Base-by-base conservation (phyloP, 30 jellyfish, hydroid and myxozoan genomes). In the Turritopsis rubra region DNA sequence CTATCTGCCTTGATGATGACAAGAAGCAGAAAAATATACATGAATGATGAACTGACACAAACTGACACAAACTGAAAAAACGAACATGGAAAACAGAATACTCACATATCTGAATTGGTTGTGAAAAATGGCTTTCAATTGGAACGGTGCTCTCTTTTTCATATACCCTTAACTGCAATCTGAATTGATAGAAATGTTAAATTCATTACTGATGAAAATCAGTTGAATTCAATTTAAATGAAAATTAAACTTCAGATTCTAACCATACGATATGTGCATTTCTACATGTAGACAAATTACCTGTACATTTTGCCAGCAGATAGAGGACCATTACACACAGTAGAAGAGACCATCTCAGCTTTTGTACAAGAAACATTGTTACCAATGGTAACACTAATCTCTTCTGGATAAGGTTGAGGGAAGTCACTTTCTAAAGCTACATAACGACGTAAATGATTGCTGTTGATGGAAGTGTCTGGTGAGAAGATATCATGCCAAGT, bases 311-410 rank as follows among this genome's bases (percentile, higher is more conserved):
- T 79, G 76, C 87, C 89, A 52, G 95, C 68, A 20, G 72, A 79
- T 29, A 90, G 81, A 8, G 97, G 97, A 53, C 97, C 97, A 52
- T 90, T 90, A 79, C 97, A 90, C 41, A 86, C 68, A 21, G 75
- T 80, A 28, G 31, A 52, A 5, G 79, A 53, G 27, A 71, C 85
- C 24, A 25, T 24, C 75, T 54, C 73, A 71, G 26, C 52, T 9
- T 28, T 7, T 18, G 84, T 86, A 52, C 97, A 90, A 18, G 83
- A 80, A 16, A 52, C 54, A 27, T 83, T 88, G 65, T 68, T 84
- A 21, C 97, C 97, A 79, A 90, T 84, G 21, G 86, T 89, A 7
- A 86, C 90, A 25, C 21, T 21, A 23, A 75, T 75, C 52, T 65
- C 70, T 7, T 54, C 29, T 31, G 53, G 75, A 31, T 7, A 25